A percentile compares a stretch with the other conserved stretches of the same genome.
Conservation (phyloP, 2,888 invertebrate species). For the Idaea biselata region DNA sequence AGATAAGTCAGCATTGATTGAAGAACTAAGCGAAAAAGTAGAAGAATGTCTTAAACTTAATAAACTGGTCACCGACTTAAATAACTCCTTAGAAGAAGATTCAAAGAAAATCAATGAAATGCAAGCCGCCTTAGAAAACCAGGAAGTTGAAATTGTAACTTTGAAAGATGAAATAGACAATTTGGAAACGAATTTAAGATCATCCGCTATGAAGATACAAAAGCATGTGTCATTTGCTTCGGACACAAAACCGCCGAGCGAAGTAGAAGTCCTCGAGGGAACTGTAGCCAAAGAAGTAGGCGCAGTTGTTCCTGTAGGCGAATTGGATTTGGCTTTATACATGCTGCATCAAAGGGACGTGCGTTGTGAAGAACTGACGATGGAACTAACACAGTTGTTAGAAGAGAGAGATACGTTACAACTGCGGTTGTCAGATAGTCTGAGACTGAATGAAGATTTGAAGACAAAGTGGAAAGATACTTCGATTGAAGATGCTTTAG, state of each 20-base stretch:
- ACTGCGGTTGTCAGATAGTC: conserved; percentile 88
- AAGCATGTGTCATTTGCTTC: conserved; percentile 73
- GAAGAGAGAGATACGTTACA: conserved; percentile 93
- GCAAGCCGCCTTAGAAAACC: conserved; percentile 83
- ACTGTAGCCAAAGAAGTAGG: conserved; percentile 52
- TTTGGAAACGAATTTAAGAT: conserved; percentile 51
- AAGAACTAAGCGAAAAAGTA: conserved; percentile 66
- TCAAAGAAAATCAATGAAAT: conserved; percentile 78
- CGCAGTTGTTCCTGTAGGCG: conserved; percentile 79
- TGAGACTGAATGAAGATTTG: conserved; percentile 85
- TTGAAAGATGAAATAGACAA: conserved; percentile 83
- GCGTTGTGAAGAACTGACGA: conserved; percentile 91
- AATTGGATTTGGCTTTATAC: conserved; percentile 89
- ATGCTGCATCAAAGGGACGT: conserved; percentile 93
- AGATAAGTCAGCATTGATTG: conserved; percentile 51
- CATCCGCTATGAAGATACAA: conserved; percentile 59
- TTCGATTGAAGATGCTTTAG: conserved; percentile 49
- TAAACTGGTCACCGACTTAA: conserved; percentile 76
- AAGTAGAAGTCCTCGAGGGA: conserved; percentile 34
- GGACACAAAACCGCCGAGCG: conserved; percentile 60
- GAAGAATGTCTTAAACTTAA: conserved; percentile 73
- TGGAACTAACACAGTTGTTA: conserved; percentile 89
- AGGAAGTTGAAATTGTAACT: conserved; percentile 87
- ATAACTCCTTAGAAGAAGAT: conserved; percentile 76
- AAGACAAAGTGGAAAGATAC: conserved; percentile 50